A percentile compares a stretch with the other conserved stretches of the same genome.
phyloP scores from a whole-genome alignment of 2,797 vertebrate species.

The Neosalanx taihuensis region DNA sequence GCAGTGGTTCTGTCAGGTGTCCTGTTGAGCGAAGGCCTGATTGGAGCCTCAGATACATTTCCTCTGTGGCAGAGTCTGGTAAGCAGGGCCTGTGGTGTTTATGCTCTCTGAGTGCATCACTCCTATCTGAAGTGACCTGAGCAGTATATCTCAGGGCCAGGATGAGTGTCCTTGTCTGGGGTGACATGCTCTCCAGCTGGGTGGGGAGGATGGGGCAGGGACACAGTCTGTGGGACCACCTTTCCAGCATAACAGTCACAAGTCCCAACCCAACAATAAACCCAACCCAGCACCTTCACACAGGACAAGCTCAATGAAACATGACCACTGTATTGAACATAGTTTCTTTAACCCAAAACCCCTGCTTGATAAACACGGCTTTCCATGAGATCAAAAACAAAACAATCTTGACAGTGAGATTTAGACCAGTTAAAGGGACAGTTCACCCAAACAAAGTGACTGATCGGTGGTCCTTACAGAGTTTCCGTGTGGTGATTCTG shows the following conservation, averaged over 20 bases:
- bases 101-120: neutral
- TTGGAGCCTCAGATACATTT: slow-evolving; percentile 38
- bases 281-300: neutral
- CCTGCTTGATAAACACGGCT: too few species aligned
- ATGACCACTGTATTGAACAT: slow-evolving; percentile 8
- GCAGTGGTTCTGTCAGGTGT: slow-evolving; percentile 47
- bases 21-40: slow-evolving; percentile 22
- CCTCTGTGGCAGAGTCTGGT: slow-evolving; percentile 36
- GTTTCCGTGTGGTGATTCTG: slow-evolving; percentile 89
- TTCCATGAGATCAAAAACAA: neutral
- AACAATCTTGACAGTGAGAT: neutral
- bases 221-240: too few species aligned
- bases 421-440: neutral
- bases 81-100: slow-evolving; percentile 15
- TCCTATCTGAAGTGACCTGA: slow-evolving; percentile 52
- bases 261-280: too few species aligned
- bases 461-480: slow-evolving; percentile 75
- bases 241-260: too few species aligned
- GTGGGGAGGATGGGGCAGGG: too few species aligned
- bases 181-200: too few species aligned
- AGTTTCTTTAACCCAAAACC: too few species aligned
- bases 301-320: slow-evolving; percentile 24
- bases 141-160: slow-evolving; percentile 33
- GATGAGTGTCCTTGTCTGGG: neutral
- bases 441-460: neutral